These are phyloP conservation scores for Caenorhabditis angaria DNA, from an alignment of 2,888 invertebrate species.

Conservation along the genomic window DNA sequence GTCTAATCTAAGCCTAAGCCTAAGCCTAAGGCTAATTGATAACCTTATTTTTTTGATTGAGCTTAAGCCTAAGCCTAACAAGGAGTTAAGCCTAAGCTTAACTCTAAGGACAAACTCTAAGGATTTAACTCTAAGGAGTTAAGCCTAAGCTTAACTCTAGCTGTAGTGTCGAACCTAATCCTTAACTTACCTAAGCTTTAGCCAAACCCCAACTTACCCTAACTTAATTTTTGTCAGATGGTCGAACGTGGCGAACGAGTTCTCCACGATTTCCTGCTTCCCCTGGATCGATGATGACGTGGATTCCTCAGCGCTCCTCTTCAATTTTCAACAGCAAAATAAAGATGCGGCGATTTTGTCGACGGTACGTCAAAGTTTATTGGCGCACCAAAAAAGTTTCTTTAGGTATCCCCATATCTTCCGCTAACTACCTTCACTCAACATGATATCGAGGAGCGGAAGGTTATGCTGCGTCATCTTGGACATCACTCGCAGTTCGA, in stretches of 20 bases:
- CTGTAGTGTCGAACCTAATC: no score
- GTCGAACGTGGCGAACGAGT: constrained; percentile 62
- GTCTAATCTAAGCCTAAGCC: no score
- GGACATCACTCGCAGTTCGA: constrained; percentile 47
- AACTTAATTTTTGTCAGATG: constrained; percentile 40
- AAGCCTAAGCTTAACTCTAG: no score
- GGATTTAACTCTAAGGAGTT: no score
- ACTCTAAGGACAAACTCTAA: no score
- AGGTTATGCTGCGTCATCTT: constrained; percentile 57
- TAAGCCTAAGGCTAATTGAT: no score
- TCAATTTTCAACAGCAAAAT: constrained; percentile 54
- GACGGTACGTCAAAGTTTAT: constrained; percentile 19
- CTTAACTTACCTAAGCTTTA: not conserved
- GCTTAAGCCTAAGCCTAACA: no score
- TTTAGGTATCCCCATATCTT: constrained; percentile 50
- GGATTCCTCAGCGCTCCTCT: constrained; percentile 51
- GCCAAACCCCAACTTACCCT: not conserved
- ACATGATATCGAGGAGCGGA: constrained; percentile 49
- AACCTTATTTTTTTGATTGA: no score
- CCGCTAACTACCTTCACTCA: constrained; percentile 52
- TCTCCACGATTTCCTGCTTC: constrained; percentile 57
- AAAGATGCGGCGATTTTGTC: constrained; percentile 58
- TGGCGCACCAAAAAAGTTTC: not conserved
- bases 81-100: no score
- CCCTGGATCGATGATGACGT: constrained; percentile 65